A percentile compares a stretch with the other conserved stretches of the same genome.
phyloP scores from a whole-genome alignment of 30 jellyfish, hydroid and myxozoan species.

The Hydractinia echinata region DNA sequence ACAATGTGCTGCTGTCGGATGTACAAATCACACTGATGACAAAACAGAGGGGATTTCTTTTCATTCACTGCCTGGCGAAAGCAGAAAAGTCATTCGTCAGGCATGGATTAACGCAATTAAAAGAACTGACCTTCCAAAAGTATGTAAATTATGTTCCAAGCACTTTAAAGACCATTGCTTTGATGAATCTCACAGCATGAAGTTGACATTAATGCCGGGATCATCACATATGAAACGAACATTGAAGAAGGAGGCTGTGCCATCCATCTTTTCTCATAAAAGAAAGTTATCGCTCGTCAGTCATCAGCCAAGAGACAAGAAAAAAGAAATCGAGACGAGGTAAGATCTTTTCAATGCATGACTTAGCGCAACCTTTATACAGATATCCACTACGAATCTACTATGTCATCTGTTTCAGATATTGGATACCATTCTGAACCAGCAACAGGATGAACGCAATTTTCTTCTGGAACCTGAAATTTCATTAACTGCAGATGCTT shows the following conservation, averaged over 20 bases:
- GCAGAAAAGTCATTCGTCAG: neutral
- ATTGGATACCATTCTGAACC: too few species aligned
- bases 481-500: too few species aligned
- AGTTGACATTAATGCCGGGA: neutral
- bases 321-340: neutral
- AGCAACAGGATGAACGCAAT: too few species aligned
- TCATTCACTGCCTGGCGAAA: slow-evolving; percentile 5
- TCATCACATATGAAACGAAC: neutral
- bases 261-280: neutral
- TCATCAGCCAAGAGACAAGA: neutral
- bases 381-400: too few species aligned
- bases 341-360: neutral
- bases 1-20: slow-evolving; percentile 5
- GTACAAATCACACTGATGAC: neutral
- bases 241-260: slow-evolving; percentile 3
- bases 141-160: neutral
- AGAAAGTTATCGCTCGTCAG: neutral
- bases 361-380: too few species aligned
- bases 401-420: too few species aligned
- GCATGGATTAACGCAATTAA: slow-evolving; percentile 10
- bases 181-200: neutral
- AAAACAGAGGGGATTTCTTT: neutral
- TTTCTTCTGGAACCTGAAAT: too few species aligned
- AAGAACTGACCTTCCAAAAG: neutral
- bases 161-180: neutral